Conservation (phyloP, 2,797 vertebrate genomes). For the Craterocephalus amniculus region DNA sequence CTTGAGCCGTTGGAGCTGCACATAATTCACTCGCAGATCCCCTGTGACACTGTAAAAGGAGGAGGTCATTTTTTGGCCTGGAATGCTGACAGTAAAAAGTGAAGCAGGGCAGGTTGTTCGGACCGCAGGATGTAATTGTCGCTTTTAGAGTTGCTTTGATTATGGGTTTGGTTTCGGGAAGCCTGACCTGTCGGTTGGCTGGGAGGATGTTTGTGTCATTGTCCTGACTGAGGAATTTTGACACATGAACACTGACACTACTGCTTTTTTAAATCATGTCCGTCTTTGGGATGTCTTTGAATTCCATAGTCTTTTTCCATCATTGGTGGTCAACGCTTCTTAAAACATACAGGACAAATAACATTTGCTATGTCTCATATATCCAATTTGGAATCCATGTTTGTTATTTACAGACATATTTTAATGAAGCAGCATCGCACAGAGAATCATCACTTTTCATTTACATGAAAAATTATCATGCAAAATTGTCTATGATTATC, state of each 20-base stretch:
- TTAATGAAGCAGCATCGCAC: neutral
- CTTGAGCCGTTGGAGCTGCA: constrained; percentile 38
- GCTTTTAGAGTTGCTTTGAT: constrained; percentile 57
- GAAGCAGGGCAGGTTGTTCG: constrained; percentile 50
- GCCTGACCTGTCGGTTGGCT: constrained; percentile 41
- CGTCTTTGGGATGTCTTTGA: neutral
- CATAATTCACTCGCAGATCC: constrained; percentile 49
- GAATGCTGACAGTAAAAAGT: constrained; percentile 55
- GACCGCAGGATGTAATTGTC: constrained; percentile 54
- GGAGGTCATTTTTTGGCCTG: constrained; percentile 48
- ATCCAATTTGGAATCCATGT: neutral
- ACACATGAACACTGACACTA: constrained; percentile 21
- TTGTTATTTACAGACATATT: neutral
- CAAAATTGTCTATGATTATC: too few relatives aligned
- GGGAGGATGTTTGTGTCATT: constrained; percentile 46
- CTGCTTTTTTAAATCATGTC: neutral
- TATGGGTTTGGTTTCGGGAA: constrained; percentile 37
- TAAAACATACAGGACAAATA: neutral
- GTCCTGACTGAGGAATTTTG: constrained; percentile 30
- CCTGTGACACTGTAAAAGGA: constrained; percentile 43
- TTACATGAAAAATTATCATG: too few relatives aligned
- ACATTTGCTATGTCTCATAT: neutral
- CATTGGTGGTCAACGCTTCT: neutral
- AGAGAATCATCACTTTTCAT: neutral
- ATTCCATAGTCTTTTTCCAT: neutral